Conservation (phyloP, 92 coral and sea anemone species). For the Porites cylindrica region DNA sequence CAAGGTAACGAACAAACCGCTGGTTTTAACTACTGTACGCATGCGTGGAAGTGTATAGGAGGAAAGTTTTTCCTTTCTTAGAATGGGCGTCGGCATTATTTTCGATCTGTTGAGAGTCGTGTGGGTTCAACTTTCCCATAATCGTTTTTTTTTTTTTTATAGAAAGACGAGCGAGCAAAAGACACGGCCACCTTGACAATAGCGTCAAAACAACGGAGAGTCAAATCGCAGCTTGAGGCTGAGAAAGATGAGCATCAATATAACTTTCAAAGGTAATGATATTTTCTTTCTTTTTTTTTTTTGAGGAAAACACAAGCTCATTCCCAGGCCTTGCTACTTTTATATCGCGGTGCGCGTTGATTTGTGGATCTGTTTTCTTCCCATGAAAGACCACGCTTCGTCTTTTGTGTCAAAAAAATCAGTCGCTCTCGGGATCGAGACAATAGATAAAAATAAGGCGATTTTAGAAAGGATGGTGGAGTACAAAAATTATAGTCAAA, state of each 20-base stretch:
- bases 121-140: background rate
- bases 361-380: background rate
- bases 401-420: background rate
- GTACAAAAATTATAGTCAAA: too few relatives aligned
- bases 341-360: background rate
- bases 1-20: too few relatives aligned
- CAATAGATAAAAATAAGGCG: background rate
- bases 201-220: slow-evolving; percentile 79
- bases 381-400: background rate
- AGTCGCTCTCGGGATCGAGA: background rate
- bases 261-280: slow-evolving; percentile 63
- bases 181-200: slow-evolving; percentile 73
- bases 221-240: slow-evolving; percentile 60
- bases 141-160: slow-evolving; percentile 1
- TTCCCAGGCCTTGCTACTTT: background rate
- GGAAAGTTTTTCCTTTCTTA: too few relatives aligned
- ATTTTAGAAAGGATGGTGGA: too few relatives aligned
- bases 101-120: too few relatives aligned
- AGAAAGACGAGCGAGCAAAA: slow-evolving; percentile 83
- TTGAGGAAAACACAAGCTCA: background rate
- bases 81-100: too few relatives aligned
- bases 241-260: slow-evolving; percentile 80
- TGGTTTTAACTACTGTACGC: too few relatives aligned
- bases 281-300: background rate
- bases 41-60: too few relatives aligned